Evolutionary conservation across 1,140 invertebrate species (phyloP).

Genomic region (Papilio glaucus): DNA sequence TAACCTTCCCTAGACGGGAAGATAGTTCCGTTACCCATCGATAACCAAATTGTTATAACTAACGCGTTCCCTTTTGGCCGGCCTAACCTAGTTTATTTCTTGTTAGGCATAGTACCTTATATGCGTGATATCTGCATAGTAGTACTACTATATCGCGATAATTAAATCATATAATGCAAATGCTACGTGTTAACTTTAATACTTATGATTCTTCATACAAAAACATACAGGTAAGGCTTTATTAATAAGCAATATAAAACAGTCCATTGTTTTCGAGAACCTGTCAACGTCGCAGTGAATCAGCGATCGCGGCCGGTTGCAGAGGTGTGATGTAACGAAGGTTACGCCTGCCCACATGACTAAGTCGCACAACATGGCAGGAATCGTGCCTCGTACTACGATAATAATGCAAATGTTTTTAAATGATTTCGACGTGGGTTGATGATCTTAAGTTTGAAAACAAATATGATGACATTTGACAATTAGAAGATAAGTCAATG

Average conservation of each 20-base stretch:
- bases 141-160: neutral
- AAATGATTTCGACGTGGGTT: too few relatives aligned
- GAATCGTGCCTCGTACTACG: neutral
- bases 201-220: neutral
- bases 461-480: too few relatives aligned
- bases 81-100: too few relatives aligned
- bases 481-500: too few relatives aligned
- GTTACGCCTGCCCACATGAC: constrained; percentile 8
- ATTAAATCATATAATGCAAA: neutral
- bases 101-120: too few relatives aligned
- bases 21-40: too few relatives aligned
- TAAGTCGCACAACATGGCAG: constrained; percentile 19
- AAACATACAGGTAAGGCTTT: neutral
- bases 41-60: too few relatives aligned
- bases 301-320: constrained; percentile 11
- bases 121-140: too few relatives aligned
- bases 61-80: too few relatives aligned
- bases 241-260: constrained; percentile 10
- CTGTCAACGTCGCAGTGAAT: constrained; percentile 7
- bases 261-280: constrained; percentile 13
- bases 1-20: too few relatives aligned
- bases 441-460: too few relatives aligned
- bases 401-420: neutral
- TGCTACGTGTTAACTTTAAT: neutral
- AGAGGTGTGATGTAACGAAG: constrained; percentile 30